Base-by-base conservation (phyloP, 2,888 invertebrate genomes). In the Cyclophora punctaria region DNA sequence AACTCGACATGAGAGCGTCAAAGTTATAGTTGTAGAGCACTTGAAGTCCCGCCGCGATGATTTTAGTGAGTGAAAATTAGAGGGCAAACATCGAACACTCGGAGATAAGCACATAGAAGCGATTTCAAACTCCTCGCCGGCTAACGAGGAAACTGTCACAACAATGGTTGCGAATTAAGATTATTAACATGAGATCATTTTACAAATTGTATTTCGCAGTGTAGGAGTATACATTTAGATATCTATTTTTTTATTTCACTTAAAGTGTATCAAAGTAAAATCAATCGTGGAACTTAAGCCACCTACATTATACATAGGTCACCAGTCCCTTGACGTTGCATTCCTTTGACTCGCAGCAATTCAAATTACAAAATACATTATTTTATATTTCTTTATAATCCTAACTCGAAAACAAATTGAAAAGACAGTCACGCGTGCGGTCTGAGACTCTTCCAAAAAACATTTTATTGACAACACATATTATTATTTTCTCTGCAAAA, bases 81-180 rank as follows among this genome's bases (percentile, higher is more conserved):
- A 75, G 75, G 71, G 71, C 67, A 78, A 77, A 76, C 74, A 73
- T 64, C 53, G 58, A 69, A 71, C 68, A 72, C 67, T 76, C 72
- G 69, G 64, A 65, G 68, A 68, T 75, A 71, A 70, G 68, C 67
- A 66, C 67, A 66, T 66, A 62, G 53, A 52, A 55, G 54, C 56
- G 56, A 57, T 55, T 58, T 57, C 52, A 47, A 58, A 59, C 60
- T 63, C 43, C 51, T 58, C 58, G 57, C 63, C 54, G 62, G 57
- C 74, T 76, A 78, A 79, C 78, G 75, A 80, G 75, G 73, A 66
- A 75, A 75, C 72, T 73, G 67, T 68, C 63, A 62, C 58, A 37
- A 37, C 45, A 48, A 44, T 41, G 34, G 20, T n/a, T 44, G 44
- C 43, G 4, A 37, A 44, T 4, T 37, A 37, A 37, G 37, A 37